Evolutionary conservation across 2,113 vertebrate genomes (phyloP), one percentile per base, ranked within the genome.

Genomic region (Forbesichthys agassizii): DNA sequence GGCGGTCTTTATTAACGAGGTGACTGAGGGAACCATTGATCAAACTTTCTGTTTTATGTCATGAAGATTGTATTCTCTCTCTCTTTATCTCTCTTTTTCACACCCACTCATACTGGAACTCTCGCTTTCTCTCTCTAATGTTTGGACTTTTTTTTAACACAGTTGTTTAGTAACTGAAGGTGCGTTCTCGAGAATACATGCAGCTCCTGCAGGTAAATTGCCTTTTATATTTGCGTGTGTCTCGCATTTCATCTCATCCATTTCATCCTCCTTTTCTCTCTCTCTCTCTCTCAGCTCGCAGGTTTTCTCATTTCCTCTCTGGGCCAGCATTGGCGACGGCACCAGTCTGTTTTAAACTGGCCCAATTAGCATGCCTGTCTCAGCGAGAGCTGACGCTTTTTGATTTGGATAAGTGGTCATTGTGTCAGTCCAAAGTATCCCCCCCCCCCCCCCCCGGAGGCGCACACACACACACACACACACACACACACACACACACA

Each of bases 1-100:
- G 48, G 64, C 76, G 77, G 82, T 88, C 88, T 89, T 92, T 92
- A 92, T 93, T 92, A 93, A 92, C 80, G 86, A 87, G 82, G 84
- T 86, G 86, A 89, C 82, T 69, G 89, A 84, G 79, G 79, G 77
- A 82, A 77, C 80, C 90, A 88, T 92, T 91, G 88, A 93, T 93
- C 93, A 91, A 75, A 68, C 68, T 87, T 89, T 93, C 89, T 84
- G 85, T 91, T 91, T 90, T 74, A 91, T 90, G 81, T 81, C 85
- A 73, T 66, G 71, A 84, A 82, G 70, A 86, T 76, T 83, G 78
- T 61, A 46, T 10, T 9, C 64, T 64, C 58, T 67, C 56, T 78
- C 65, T 66, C 47, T 74, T 73, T 83, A 70, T 20, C 11, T 27
- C 13, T 80, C 71, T 83, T 70, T 80, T 27, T 27, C 68, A 60